Conservation (phyloP, 2,113 vertebrate genomes). For the Istiophorus platypterus region DNA sequence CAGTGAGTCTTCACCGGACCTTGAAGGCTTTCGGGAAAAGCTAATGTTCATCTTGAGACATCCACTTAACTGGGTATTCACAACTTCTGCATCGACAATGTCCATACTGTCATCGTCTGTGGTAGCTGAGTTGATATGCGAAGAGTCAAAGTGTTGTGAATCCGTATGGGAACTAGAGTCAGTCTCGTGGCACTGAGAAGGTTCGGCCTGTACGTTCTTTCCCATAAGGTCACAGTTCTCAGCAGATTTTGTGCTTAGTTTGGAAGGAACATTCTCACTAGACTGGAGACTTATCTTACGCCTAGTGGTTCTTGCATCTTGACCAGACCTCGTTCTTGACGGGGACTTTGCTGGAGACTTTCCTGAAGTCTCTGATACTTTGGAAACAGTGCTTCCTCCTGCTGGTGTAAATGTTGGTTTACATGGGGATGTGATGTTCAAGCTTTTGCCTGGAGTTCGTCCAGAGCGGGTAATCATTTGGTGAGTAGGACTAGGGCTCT, state of each 20-base stretch:
- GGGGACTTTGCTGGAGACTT: slow-evolving; percentile 37
- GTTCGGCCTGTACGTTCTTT: slow-evolving; percentile 10
- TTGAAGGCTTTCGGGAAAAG: slow-evolving; percentile 68
- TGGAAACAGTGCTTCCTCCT: neutral
- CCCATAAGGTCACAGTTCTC: slow-evolving; percentile 7
- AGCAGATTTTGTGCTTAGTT: neutral
- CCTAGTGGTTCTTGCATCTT: slow-evolving; percentile 3
- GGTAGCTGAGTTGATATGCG: slow-evolving; percentile 61
- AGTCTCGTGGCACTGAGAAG: slow-evolving; percentile 22
- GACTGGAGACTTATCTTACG: slow-evolving; percentile 31
- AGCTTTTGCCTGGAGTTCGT: slow-evolving; percentile 67
- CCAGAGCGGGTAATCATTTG: slow-evolving; percentile 72
- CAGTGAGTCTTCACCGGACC: neutral
- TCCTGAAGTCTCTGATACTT: neutral
- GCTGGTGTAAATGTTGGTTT: neutral
- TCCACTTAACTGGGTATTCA: slow-evolving; percentile 53
- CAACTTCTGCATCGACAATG: slow-evolving; percentile 58
- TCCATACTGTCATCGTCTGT: slow-evolving; percentile 70
- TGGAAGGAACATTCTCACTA: slow-evolving; percentile 7
- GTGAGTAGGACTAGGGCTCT: slow-evolving; percentile 53
- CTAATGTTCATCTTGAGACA: slow-evolving; percentile 71
- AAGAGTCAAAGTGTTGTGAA: slow-evolving; percentile 64
- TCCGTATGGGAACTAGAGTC: slow-evolving; percentile 65
- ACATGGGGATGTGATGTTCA: neutral
- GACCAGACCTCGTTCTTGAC: neutral